Evolutionary conservation across 2,888 invertebrate species (phyloP).

Genomic region (Calameuta pallipes): DNA sequence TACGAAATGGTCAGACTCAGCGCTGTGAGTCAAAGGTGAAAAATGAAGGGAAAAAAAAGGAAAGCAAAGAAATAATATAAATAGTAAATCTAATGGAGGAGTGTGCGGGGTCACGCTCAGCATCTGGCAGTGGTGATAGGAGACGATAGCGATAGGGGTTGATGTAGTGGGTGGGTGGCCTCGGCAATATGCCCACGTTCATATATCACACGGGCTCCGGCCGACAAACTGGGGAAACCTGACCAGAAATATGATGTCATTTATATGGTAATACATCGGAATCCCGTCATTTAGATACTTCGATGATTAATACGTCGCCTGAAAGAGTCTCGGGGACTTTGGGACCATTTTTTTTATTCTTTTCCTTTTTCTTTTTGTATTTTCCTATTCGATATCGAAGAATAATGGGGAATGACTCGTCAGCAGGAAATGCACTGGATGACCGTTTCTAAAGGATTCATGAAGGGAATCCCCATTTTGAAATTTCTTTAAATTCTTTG

Average conservation of each 20-base stretch:
- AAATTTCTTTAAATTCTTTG: neutral
- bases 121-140: conserved; percentile 34
- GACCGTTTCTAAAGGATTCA: neutral
- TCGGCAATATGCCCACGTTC: conserved; percentile 65
- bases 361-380: neutral
- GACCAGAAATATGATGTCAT: conserved; percentile 68
- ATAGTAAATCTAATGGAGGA: neutral
- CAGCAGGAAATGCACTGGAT: neutral
- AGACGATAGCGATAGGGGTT: conserved; percentile 52
- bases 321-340: neutral
- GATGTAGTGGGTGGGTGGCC: conserved; percentile 49
- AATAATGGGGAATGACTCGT: neutral
- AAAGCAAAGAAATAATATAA: neutral
- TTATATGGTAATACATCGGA: conserved; percentile 68
- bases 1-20: neutral
- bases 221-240: conserved; percentile 65
- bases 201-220: conserved; percentile 61
- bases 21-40: neutral
- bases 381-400: neutral
- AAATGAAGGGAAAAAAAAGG: neutral
- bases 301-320: conserved; percentile 64
- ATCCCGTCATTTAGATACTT: conserved; percentile 68
- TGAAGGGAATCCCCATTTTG: neutral
- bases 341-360: neutral
- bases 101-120: conserved; percentile 1